Conservation (phyloP, 2,113 vertebrate genomes). For the Megalops atlanticus region DNA sequence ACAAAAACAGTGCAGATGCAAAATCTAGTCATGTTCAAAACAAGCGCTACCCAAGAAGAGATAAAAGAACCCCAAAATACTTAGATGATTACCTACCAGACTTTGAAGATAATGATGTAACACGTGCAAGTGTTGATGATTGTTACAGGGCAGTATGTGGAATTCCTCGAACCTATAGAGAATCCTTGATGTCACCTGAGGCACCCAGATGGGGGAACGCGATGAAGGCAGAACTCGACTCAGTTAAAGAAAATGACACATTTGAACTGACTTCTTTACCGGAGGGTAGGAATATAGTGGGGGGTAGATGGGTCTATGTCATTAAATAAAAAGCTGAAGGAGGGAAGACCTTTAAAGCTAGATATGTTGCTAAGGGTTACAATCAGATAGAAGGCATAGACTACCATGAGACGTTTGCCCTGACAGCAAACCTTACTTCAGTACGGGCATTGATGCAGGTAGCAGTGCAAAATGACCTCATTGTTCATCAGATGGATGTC, state of each 20-base stretch:
- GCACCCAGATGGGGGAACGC: slow-evolving; percentile 26
- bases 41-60: slow-evolving; percentile 11
- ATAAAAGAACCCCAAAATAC: slow-evolving; percentile 20
- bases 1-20: neutral
- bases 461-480: slow-evolving; percentile 27
- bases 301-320: slow-evolving; percentile 23
- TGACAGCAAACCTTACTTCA: slow-evolving; percentile 29
- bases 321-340: slow-evolving; percentile 1
- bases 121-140: slow-evolving; percentile 20
- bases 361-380: slow-evolving; percentile 39
- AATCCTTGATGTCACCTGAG: neutral
- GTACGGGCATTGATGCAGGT: slow-evolving; percentile 24
- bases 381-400: slow-evolving; percentile 25
- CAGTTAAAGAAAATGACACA: slow-evolving; percentile 28
- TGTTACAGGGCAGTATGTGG: slow-evolving; percentile 32
- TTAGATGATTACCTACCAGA: slow-evolving; percentile 14
- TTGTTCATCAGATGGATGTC: slow-evolving; percentile 42
- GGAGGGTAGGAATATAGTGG: slow-evolving; percentile 28
- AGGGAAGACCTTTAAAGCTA: slow-evolving; percentile 11
- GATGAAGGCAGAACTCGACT: slow-evolving; percentile 35
- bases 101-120: neutral
- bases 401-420: slow-evolving; percentile 40
- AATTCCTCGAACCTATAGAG: neutral
- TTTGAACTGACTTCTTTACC: slow-evolving; percentile 26
- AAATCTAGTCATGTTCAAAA: neutral